Percentiles rank a stretch among this genome's conserved stretches.
Conservation (phyloP, 1,140 invertebrate species). For the Drosophila bifasciata region DNA sequence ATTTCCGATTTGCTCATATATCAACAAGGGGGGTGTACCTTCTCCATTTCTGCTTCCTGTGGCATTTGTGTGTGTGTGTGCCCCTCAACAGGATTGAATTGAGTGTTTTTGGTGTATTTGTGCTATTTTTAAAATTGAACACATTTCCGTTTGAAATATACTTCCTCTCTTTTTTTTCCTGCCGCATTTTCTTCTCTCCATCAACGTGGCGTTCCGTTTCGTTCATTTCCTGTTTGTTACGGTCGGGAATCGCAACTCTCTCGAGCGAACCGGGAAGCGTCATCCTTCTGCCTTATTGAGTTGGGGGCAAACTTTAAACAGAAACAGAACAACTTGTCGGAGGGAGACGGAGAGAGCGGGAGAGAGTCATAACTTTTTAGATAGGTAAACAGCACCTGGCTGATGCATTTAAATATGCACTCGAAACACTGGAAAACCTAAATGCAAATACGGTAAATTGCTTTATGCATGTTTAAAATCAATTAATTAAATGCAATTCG, state of each 20-base stretch:
- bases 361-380: conserved; percentile 12
- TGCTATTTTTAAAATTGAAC: conserved; percentile 74
- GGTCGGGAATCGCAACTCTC: conserved; percentile 33
- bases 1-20: background rate
- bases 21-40: background rate
- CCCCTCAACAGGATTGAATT: conserved; percentile 52
- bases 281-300: conserved; percentile 24
- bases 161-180: conserved; percentile 2
- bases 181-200: conserved; percentile 7
- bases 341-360: background rate
- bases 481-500: conserved; percentile 61
- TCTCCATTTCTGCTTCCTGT: conserved; percentile 3
- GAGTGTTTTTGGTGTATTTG: conserved; percentile 46
- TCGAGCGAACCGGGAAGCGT: conserved; percentile 25
- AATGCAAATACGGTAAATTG: conserved; percentile 54
- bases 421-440: conserved; percentile 24
- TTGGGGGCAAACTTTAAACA: conserved; percentile 27
- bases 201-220: conserved; percentile 60
- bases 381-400: conserved; percentile 1
- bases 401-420: conserved; percentile 35
- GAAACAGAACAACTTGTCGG: conserved; percentile 29
- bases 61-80: conserved; percentile 39
- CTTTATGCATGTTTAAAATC: conserved; percentile 64
- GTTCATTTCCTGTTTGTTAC: conserved; percentile 69
- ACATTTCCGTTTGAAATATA: conserved; percentile 70